phyloP scores from a whole-genome alignment of 2,113 vertebrate genomes.

The Equus quagga region DNA sequence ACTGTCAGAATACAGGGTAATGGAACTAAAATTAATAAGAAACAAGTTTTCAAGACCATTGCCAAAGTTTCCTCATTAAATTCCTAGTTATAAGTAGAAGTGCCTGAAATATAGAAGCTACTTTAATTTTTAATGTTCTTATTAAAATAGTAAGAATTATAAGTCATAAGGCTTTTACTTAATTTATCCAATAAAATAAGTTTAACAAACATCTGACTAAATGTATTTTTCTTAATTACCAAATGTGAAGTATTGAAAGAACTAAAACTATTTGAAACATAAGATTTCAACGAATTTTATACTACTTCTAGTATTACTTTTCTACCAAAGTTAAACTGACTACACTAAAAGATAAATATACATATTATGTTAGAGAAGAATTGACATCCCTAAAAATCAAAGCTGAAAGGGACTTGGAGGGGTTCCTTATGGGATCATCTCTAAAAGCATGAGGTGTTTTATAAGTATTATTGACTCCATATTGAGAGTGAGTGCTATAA shows the following conservation, averaged over 20 bases:
- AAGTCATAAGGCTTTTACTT: neutral
- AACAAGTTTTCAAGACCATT: neutral
- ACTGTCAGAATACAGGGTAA: neutral
- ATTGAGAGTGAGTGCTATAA: neutral
- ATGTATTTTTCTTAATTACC: constrained; percentile 6
- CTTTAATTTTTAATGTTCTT: constrained; percentile 55
- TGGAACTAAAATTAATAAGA: constrained; percentile 41
- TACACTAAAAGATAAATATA: neutral
- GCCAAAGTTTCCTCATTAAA: neutral
- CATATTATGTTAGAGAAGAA: neutral
- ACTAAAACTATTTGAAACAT: neutral
- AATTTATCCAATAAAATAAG: constrained; percentile 19
- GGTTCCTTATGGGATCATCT: neutral
- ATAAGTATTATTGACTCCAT: neutral
- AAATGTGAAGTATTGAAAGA: neutral
- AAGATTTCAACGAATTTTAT: neutral
- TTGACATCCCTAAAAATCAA: neutral
- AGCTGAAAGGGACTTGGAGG: neutral
- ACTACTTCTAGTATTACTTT: constrained; percentile 29
- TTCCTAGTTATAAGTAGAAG: neutral
- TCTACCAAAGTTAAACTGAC: neutral
- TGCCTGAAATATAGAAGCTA: neutral
- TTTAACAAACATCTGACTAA: constrained; percentile 20
- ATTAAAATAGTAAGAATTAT: constrained; percentile 13
- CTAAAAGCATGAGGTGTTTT: neutral